Base-by-base conservation (phyloP, 2,888 invertebrate species). In the Temnothorax ravouxi region DNA sequence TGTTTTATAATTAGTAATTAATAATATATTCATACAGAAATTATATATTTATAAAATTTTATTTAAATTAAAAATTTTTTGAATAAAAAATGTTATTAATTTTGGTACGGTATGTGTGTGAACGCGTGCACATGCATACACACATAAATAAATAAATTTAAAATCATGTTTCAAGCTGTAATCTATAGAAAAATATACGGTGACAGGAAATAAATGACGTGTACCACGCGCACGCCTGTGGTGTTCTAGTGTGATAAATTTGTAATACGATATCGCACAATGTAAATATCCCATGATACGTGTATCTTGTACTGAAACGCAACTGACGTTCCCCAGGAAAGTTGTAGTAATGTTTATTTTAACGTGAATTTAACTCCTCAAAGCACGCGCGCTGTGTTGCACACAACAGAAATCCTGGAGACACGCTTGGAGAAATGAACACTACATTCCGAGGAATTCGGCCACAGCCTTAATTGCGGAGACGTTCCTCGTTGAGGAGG, bases 401-500 rank as follows among this genome's bases (percentile, higher is more conserved):
- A 15, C 18, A 66, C 52, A 74, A 52, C 15, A 41, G 41, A 47
- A 76, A 82, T 62, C 50, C 18, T 9, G 62, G 52, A 64, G 50
- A 52, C 74, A 76, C 6, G 21, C 38, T 59, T n/a, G 59, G 79
- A 29, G 59, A 80, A 72, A 44, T 59, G 71, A 79, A 79, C 59
- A 79, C 59, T 56, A 18, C 56, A 79, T 59, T 59, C 71, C 79
- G 25, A 61, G 72, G 47, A 38, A 72, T 80, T 59, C 38, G 59
- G 47, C 56, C 56, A 41, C 69, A 56, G 84, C 74, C 89, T 88
- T 88, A 89, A 89, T 89, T 89, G 71, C 71, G 71, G 79, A 47
- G 71, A 71, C 59, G n/a, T 38, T 76, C 21, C 75, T 71, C 79
- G 71, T 69, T 59, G 59, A 82, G 74, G 87, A 87, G 77, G 83